These are phyloP conservation scores for Lutjanus argentimaculatus DNA, from an alignment of 2,797 vertebrate genomes.

Conservation along the genomic window DNA sequence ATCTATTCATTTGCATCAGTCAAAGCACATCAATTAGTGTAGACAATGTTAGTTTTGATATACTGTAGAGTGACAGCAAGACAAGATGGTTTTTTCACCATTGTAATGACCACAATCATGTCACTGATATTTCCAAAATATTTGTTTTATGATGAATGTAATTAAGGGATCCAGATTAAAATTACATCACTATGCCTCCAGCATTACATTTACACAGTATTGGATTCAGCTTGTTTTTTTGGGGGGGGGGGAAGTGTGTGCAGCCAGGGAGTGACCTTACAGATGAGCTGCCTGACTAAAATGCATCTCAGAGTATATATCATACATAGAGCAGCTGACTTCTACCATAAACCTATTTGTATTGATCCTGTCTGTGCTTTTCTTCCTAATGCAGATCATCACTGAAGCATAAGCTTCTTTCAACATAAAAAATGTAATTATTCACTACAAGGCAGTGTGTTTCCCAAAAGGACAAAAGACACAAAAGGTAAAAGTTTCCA, in stretches of 20 bases:
- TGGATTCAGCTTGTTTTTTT: slow-evolving; percentile 19
- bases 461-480: too few relatives aligned
- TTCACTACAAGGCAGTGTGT: slow-evolving; percentile 1
- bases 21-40: slow-evolving; percentile 74
- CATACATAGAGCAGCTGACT: slow-evolving; percentile 35
- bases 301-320: slow-evolving; percentile 38
- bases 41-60: slow-evolving; percentile 59
- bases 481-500: neutral
- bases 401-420: slow-evolving; percentile 36
- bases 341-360: slow-evolving; percentile 59
- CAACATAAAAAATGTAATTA: slow-evolving; percentile 44
- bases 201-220: slow-evolving; percentile 18
- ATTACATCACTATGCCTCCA: neutral
- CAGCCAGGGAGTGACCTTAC: slow-evolving; percentile 11
- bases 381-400: slow-evolving; percentile 44
- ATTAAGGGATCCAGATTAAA: neutral
- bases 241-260: neutral
- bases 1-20: slow-evolving; percentile 75
- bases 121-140: slow-evolving; percentile 1
- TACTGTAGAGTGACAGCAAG: slow-evolving; percentile 40
- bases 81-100: slow-evolving; percentile 25
- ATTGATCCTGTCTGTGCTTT: slow-evolving; percentile 60
- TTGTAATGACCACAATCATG: slow-evolving; percentile 15
- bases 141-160: neutral
- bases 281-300: slow-evolving; percentile 22